Evolutionary conservation across 2,113 vertebrate genomes (phyloP), one percentile per base, ranked within the genome.

Genomic region (Pluvianellus socialis): DNA sequence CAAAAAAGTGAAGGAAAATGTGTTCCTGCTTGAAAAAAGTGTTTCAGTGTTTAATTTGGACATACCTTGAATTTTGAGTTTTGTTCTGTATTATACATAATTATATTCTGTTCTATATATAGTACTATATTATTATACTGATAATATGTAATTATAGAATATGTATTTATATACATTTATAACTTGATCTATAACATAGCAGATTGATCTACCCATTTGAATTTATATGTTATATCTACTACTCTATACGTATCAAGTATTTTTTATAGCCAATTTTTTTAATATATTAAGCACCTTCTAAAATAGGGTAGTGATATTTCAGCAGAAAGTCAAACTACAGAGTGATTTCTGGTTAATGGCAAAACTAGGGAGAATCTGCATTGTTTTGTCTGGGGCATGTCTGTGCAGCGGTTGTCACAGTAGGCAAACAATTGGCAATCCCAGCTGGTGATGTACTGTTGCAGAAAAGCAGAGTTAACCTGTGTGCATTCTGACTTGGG

Each of bases 201-300:
- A 50, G 10, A 6, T 38, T 35, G 47, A 55, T 35, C 10, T 26
- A 7, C 12, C n/a, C 12, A 4, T 47, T 23, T 21, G 65, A 38
- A 35, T 44, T 17, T 55, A 13, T 14, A 4, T 22, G 12, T 30
- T 20, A 7, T 14, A 22, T 58, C 1, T 58, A 12, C 49, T 33
- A 8, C 47, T 65, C 2, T 52, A 5, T 27, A 23, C 0, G 4
- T n/a, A 26, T 6, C 3, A 27, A 23, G 2, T 52, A 45, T 40
- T 79, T 56, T 11, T 30, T 35, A 5, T 20, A 26, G 2, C 1
- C 1, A 17, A 3, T 28, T 44, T 76, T 59, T 61, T 55, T 7
- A 8, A 17, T 3, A 13, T 63, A 5, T 33, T 10, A 40, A 73
- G 5, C 3, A 32, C 19, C 10, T 63, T 27, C 38, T 35, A 27